Evolutionary conservation across 2,797 vertebrate genomes (phyloP).

Genomic region (Hydrolagus colliei): DNA sequence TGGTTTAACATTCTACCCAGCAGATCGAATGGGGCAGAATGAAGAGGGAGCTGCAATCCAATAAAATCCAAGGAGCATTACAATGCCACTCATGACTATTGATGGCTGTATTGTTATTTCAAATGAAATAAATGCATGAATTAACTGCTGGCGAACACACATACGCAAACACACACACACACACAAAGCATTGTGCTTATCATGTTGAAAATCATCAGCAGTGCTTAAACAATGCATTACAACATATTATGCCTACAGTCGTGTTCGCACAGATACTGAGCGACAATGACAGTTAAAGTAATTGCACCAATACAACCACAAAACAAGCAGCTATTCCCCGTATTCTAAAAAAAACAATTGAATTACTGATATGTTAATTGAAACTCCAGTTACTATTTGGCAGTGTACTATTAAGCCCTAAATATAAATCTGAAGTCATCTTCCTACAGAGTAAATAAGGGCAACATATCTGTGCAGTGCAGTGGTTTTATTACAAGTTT

Average conservation of each 20-base stretch:
- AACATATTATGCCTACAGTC: neutral
- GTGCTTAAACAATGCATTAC: too few species aligned
- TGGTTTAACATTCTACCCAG: too few species aligned
- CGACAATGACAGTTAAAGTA: neutral
- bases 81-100: too few species aligned
- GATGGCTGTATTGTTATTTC: too few species aligned
- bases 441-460: neutral
- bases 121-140: too few species aligned
- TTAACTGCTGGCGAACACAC: too few species aligned
- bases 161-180: too few species aligned
- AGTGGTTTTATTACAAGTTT: neutral
- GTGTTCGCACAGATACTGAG: neutral
- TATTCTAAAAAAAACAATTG: neutral
- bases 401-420: neutral
- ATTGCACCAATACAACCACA: neutral
- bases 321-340: neutral
- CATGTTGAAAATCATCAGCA: too few species aligned
- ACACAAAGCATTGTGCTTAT: too few species aligned
- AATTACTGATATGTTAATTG: neutral
- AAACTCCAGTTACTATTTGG: neutral
- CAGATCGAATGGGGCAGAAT: too few species aligned
- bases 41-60: too few species aligned
- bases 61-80: too few species aligned
- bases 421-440: neutral
- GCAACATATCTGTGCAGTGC: neutral